Evolutionary conservation across 2,888 invertebrate genomes (phyloP).

Genomic region (Mamestra brassicae): DNA sequence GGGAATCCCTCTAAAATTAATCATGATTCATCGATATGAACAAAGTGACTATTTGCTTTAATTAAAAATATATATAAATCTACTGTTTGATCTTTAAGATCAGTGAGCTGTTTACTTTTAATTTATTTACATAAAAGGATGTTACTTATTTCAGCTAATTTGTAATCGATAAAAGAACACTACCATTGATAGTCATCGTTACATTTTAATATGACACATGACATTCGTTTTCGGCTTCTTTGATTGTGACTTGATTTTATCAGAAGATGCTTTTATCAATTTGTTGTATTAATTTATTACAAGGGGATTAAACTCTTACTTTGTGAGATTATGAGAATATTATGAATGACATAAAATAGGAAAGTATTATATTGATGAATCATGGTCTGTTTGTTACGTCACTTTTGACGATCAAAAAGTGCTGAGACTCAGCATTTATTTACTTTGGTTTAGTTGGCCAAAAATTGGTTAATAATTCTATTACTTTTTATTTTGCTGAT

Average conservation of each 20-base stretch:
- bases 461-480: too few relatives aligned
- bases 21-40: too few relatives aligned
- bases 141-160: neutral
- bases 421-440: too few relatives aligned
- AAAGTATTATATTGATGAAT: too few relatives aligned
- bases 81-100: neutral
- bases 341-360: neutral
- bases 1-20: neutral
- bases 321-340: neutral
- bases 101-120: neutral
- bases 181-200: neutral
- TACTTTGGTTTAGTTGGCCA: too few relatives aligned
- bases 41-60: neutral
- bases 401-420: too few relatives aligned
- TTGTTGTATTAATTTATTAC: constrained; percentile 17
- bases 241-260: constrained; percentile 9
- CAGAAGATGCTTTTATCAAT: constrained; percentile 31
- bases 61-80: neutral
- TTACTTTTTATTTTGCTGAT: too few relatives aligned
- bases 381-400: too few relatives aligned
- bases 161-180: neutral
- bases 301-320: constrained; percentile 15
- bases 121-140: neutral
- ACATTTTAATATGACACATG: neutral
- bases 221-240: neutral